Percentiles rank a stretch among this genome's conserved stretches.
Evolutionary conservation across 30 jellyfish, hydroid and myxozoan species (phyloP).

Genomic region (Catostylus mosaicus): DNA sequence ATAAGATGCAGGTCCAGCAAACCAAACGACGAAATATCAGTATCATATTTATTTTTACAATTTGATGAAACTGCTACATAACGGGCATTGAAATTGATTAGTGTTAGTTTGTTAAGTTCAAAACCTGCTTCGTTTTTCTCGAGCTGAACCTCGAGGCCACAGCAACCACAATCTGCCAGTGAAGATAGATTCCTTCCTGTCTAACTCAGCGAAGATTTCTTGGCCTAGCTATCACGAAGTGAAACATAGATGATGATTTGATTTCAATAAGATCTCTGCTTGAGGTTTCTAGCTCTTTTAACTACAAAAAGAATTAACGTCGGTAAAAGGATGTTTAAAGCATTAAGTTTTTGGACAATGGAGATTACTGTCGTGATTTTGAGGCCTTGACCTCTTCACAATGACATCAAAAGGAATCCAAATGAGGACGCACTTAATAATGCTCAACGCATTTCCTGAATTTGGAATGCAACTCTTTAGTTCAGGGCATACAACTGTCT

Average conservation of each 20-base stretch:
- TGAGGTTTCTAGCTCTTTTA: slow-evolving; percentile 29
- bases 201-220: background rate
- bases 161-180: too few species aligned
- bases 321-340: slow-evolving; percentile 37
- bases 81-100: too few species aligned
- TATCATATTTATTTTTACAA: too few species aligned
- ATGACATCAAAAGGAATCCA: slow-evolving; percentile 33
- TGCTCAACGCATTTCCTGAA: slow-evolving; percentile 34
- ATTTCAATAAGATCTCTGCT: slow-evolving; percentile 17
- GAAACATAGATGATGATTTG: background rate
- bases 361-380: slow-evolving; percentile 15
- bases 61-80: too few species aligned
- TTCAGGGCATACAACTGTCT: background rate
- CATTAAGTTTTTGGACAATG: slow-evolving; percentile 16
- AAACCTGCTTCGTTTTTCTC: too few species aligned
- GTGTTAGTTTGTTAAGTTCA: too few species aligned
- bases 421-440: background rate
- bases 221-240: slow-evolving; percentile 12
- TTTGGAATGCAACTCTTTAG: slow-evolving; percentile 24
- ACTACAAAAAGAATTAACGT: slow-evolving; percentile 26
- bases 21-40: background rate
- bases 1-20: background rate
- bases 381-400: slow-evolving; percentile 22
- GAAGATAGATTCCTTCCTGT: background rate
- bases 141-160: too few species aligned